phyloP scores from a whole-genome alignment of 2,888 invertebrate genomes.

The Netelia fuscicornis region DNA sequence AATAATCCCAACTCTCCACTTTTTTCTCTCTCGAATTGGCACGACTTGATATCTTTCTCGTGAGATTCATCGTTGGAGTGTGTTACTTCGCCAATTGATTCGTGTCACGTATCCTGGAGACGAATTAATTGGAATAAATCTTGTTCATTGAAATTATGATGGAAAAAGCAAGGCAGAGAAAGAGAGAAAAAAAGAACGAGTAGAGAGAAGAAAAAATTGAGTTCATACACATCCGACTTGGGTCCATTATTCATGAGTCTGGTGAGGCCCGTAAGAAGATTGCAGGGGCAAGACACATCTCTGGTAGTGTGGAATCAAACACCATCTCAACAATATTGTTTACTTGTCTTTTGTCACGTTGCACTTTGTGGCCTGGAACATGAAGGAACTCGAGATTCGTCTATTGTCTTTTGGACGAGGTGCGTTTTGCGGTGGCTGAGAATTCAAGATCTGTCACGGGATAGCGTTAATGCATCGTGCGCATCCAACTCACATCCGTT shows the following conservation, averaged over 20 bases:
- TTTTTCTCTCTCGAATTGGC: conserved; percentile 20
- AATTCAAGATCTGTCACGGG: conserved; percentile 53
- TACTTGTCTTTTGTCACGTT: conserved; percentile 43
- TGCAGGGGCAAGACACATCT: not conserved
- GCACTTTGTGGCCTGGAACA: conserved; percentile 15
- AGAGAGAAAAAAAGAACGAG: not conserved
- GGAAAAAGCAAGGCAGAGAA: not conserved
- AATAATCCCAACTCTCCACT: not conserved
- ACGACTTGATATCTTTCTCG: conserved; percentile 37
- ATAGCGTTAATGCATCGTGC: conserved; percentile 39
- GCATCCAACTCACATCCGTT: conserved; percentile 7
- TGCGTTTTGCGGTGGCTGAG: conserved; percentile 45
- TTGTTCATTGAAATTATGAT: conserved; percentile 20
- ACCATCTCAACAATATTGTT: conserved; percentile 51
- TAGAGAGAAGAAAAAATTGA: conserved; percentile 5
- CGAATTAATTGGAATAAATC: conserved; percentile 38
- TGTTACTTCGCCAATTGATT: conserved; percentile 48
- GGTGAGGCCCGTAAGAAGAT: conserved; percentile 1
- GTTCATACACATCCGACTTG: not conserved
- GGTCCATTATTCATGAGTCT: conserved; percentile 51
- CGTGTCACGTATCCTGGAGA: conserved; percentile 40
- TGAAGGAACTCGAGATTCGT: conserved; percentile 44
- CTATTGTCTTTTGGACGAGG: conserved; percentile 47
- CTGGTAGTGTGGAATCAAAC: conserved; percentile 9
- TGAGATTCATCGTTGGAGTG: conserved; percentile 13